phyloP scores from a whole-genome alignment of 2,113 vertebrate genomes.

The Craseonycteris thonglongyai region DNA sequence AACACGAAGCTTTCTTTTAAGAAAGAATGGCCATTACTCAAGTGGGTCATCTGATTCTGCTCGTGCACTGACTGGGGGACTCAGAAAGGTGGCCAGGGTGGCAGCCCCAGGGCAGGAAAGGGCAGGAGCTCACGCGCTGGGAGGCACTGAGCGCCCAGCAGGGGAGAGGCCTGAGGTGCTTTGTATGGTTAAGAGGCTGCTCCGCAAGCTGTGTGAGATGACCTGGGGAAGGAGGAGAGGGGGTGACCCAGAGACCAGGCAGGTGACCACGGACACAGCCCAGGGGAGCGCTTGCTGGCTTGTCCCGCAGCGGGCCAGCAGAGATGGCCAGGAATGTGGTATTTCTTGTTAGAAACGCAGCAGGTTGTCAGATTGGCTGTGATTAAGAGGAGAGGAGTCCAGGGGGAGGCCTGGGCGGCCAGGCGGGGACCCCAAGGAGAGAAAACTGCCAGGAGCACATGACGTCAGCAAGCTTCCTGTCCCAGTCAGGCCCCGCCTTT shows the following conservation, averaged over 20 bases:
- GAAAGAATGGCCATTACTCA: neutral
- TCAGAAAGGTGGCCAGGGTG: neutral
- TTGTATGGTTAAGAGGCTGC: neutral
- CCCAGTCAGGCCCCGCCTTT: neutral
- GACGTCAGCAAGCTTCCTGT: neutral
- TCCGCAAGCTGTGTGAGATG: neutral
- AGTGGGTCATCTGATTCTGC: neutral
- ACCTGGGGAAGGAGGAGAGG: neutral
- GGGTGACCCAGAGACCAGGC: neutral
- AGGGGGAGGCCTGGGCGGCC: neutral
- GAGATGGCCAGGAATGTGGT: neutral
- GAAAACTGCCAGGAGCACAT: neutral
- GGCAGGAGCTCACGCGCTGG: accelerated
- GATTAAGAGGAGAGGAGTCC: neutral
- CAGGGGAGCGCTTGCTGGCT: neutral
- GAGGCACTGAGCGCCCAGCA: neutral
- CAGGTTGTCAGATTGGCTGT: neutral
- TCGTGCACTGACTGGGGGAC: neutral
- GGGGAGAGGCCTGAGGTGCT: neutral
- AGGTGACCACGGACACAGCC: neutral
- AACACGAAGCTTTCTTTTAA: neutral
- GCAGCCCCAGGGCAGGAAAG: neutral
- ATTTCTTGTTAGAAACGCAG: neutral
- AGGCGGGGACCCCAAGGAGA: neutral
- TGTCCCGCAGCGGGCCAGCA: neutral